These are phyloP conservation scores for Todus mexicanus DNA, from an alignment of 2,797 vertebrate species.

Conservation along the genomic window DNA sequence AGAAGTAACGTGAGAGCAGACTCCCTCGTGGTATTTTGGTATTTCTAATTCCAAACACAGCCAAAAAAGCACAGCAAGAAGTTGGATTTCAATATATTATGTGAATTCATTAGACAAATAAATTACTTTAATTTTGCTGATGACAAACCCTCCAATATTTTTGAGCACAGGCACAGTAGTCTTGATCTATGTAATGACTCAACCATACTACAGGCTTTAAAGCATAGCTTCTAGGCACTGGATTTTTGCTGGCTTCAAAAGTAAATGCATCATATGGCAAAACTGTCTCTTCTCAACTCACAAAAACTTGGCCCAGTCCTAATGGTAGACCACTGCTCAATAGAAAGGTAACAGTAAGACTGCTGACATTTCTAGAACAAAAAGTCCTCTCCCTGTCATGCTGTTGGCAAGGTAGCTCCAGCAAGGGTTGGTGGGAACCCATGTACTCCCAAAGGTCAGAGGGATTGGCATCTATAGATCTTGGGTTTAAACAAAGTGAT, in stretches of 20 bases:
- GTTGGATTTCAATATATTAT: not conserved
- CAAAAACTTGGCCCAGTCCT: not conserved
- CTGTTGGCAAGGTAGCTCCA: not conserved
- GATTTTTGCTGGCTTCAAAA: not conserved
- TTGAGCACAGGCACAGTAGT: not conserved
- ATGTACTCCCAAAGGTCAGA: not conserved
- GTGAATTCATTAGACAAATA: not conserved
- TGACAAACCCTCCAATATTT: not conserved
- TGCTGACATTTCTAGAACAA: not conserved
- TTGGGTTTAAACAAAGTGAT: not conserved
- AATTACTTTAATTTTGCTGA: not conserved
- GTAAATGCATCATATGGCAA: not conserved
- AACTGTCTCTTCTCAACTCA: not conserved
- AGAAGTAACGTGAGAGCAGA: conserved; percentile 26
- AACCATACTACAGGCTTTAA: not conserved
- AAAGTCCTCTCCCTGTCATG: not conserved
- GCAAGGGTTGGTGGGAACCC: not conserved
- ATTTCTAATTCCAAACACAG: conserved; percentile 29
- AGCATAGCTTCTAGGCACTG: not conserved
- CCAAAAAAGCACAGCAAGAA: not conserved
- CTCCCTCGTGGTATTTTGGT: conserved; percentile 39
- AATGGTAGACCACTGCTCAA: not conserved
- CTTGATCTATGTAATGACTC: not conserved
- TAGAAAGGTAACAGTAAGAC: not conserved
- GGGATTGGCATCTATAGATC: not conserved